Evolutionary conservation across 2,113 vertebrate species (phyloP), one percentile per base, ranked within the genome.

Genomic region (Balaeniceps rex): DNA sequence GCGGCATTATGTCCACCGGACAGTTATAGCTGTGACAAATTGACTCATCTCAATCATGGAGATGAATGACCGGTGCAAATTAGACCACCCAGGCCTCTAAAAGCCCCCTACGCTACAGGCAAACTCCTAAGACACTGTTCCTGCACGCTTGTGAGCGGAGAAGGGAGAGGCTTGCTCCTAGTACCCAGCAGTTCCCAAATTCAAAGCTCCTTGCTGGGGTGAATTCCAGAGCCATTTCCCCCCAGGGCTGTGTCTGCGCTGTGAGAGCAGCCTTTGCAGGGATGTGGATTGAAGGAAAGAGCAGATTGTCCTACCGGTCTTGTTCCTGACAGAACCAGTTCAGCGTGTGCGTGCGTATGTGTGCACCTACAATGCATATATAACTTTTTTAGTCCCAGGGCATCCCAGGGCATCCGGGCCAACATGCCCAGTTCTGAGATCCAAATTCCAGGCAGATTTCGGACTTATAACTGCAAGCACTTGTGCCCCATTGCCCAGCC

Each of bases 251-350:
- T 85, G 94, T 96, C 94, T 95, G 84, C 0, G 0, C 66, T 44
- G 40, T 61, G 82, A 88, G 38, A 86, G 72, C 60, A 91, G 79
- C 49, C 44, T 69, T 64, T 94, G 29, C 58, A 70, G 18, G 70
- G 84, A 97, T 96, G 96, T 96, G 95, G 93, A 96, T 87, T 97
- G 75, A 61, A 80, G 84, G 57, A 51, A 89, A 77, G 40, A 58
- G n/a, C 54, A 58, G 76, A 66, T 65, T 54, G n/a, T 40, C 77
- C 26, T 61, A 33, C n/a, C 10, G 14, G 7, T 10, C 65, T 55
- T 40, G 31, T 2, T 78, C 57, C 89, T 74, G 70, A 74, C 46
- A 81, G 83, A 70, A 92, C 23, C 36, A 77, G 70, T 57, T 79
- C 51, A 54, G 51, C 18, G 11, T 9, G 31, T 75, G 60, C 15